Evolutionary conservation across 2,113 vertebrate species (phyloP).

Genomic region (Sprattus sprattus): DNA sequence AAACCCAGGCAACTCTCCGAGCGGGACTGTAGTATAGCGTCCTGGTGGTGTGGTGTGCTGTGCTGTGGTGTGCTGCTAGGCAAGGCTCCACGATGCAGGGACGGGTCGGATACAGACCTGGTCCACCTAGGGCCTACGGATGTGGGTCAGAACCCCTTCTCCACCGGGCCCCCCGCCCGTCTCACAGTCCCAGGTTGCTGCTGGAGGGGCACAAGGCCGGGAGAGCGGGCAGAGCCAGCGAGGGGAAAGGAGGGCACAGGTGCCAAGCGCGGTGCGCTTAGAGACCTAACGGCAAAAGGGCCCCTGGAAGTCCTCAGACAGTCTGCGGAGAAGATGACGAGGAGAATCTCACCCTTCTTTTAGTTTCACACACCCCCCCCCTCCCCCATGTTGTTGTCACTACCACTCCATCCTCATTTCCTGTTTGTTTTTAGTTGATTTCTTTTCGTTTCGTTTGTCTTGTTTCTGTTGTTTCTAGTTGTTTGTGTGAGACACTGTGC

Average conservation of each 20-base stretch:
- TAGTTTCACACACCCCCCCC: not conserved
- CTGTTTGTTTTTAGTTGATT: not conserved
- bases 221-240: not conserved
- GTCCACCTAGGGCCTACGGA: not conserved
- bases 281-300: not conserved
- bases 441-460: not conserved
- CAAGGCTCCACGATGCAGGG: not conserved
- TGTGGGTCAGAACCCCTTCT: not conserved
- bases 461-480: no score
- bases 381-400: not conserved
- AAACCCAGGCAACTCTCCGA: constrained; percentile 87
- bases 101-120: not conserved
- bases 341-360: not conserved
- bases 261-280: not conserved
- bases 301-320: not conserved
- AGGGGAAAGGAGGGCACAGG: not conserved
- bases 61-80: constrained; percentile 38
- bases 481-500: no score
- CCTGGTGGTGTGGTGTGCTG: constrained; percentile 60
- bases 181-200: not conserved
- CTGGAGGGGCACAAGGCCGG: not conserved
- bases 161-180: not conserved
- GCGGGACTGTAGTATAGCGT: constrained; percentile 88
- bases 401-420: not conserved
- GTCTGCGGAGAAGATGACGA: not conserved